Conservation (phyloP, 2,797 vertebrate genomes). For the Dicrostonyx torquatus region DNA sequence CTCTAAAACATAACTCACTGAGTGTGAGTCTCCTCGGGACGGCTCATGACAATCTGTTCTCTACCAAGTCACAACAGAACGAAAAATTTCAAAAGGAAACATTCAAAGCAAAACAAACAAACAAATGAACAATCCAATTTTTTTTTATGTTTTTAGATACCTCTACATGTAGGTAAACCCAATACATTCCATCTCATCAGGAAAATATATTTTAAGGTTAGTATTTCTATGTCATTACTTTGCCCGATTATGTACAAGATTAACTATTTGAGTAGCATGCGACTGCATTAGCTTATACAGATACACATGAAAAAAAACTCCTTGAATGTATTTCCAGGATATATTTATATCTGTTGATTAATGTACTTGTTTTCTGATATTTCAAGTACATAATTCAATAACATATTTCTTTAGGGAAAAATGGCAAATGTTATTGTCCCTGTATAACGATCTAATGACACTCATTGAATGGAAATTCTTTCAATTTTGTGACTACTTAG, state of each 20-base stretch:
- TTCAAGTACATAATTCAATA: conserved; percentile 29
- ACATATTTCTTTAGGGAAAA: conserved; percentile 40
- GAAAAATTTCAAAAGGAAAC: conserved; percentile 61
- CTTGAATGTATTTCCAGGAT: conserved; percentile 47
- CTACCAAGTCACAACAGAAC: conserved; percentile 38
- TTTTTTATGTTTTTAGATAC: conserved; percentile 37
- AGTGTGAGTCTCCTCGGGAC: conserved; percentile 15
- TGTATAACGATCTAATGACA: conserved; percentile 10
- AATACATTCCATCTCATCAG: not conserved
- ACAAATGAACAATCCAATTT: not conserved
- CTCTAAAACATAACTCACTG: conserved; percentile 22
- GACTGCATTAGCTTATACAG: conserved; percentile 33
- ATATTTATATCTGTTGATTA: conserved; percentile 55
- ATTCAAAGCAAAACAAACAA: not conserved
- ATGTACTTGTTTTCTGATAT: conserved; percentile 13
- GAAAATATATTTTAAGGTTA: conserved; percentile 28
- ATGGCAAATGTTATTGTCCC: not conserved
- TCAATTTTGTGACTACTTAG: conserved; percentile 38
- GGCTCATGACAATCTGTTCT: conserved; percentile 41
- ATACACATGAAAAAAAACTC: not conserved
- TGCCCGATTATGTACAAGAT: conserved; percentile 39
- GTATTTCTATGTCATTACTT: conserved; percentile 43
- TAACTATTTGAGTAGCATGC: conserved; percentile 33
- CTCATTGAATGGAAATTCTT: conserved; percentile 27
- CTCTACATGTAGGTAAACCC: conserved; percentile 29